These are phyloP conservation scores for Mus minutoides DNA, from an alignment of 2,797 vertebrate genomes.

Conservation along the genomic window DNA sequence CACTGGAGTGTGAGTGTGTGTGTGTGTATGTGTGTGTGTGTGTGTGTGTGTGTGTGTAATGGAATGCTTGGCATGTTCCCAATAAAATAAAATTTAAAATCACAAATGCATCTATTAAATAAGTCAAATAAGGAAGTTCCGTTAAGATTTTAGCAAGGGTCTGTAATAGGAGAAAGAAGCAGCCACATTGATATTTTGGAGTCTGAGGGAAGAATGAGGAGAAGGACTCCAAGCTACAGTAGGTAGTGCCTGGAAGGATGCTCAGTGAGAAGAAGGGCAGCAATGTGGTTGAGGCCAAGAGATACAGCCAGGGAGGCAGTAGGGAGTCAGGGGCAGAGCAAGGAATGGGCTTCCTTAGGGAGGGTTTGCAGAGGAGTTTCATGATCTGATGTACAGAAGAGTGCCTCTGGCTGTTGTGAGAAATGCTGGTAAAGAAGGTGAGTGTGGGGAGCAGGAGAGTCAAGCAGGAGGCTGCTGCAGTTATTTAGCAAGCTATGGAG, in stretches of 20 bases:
- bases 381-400: not conserved
- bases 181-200: not conserved
- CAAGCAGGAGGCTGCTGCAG: not conserved
- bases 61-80: not conserved
- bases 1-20: not conserved
- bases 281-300: not conserved
- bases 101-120: not conserved
- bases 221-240: not conserved
- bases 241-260: not conserved
- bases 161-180: not conserved
- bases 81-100: not conserved
- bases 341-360: not conserved
- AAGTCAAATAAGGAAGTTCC: not conserved
- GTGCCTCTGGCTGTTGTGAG: not conserved
- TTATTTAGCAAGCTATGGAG: not conserved
- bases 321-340: too few species aligned
- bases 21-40: not conserved
- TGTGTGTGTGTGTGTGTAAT: not conserved
- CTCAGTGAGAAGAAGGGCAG: not conserved
- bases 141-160: not conserved
- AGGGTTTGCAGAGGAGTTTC: not conserved
- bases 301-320: too few species aligned
- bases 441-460: not conserved
- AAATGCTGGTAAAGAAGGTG: not conserved
- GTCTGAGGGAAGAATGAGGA: not conserved